Base-by-base conservation (phyloP, 2,797 vertebrate species). In the Sebastes taczanowskii region DNA sequence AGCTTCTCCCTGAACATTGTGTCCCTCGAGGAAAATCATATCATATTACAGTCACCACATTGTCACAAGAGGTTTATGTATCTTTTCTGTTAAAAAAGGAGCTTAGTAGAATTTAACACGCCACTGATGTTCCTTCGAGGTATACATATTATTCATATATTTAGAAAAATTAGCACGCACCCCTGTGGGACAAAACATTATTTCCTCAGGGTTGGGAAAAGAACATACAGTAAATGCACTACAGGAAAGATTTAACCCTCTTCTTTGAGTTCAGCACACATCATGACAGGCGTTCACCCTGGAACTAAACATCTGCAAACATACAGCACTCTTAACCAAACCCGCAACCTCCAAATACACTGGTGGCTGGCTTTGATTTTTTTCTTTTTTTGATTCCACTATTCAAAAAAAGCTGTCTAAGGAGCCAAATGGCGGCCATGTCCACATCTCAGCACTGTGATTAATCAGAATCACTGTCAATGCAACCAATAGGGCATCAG, bases 241-340 rank as follows among this genome's bases (percentile, higher is more conserved):
- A n/a, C 7, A 79, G 61, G 64, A 68, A 84, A 67, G 58, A 67
- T 71, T 73, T 55, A 83, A 88, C 77, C 46, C 81, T 86, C 63
- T 56, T 62, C 78, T 81, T 76, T 63, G 62, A 84, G 83, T 91
- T 91, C 83, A 90, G n/a, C 78, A 73, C 67, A 81, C 81, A 81
- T 81, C 86, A 77, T 35, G 63, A 84, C 87, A 89, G 79, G 82
- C 79, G 53, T 85, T 87, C 85, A 70, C 60, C 82, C 85, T 78
- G 73, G 1, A 81, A 86, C 67, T 71, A 77, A 88, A 91, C 89
- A 88, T 91, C 84, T 91, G 86, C 82, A 90, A 89, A 90, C 88
- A 87, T 70, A 77, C 53, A 70, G 68, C 46, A 11, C 85, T 68
- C 67, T 61, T 49, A 88, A 88, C 83, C 84, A 75, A 91, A 88